Evolutionary conservation across 1,140 invertebrate genomes (phyloP), one percentile per base, ranked within the genome.

Genomic region (Pseudobourletiella spinata): DNA sequence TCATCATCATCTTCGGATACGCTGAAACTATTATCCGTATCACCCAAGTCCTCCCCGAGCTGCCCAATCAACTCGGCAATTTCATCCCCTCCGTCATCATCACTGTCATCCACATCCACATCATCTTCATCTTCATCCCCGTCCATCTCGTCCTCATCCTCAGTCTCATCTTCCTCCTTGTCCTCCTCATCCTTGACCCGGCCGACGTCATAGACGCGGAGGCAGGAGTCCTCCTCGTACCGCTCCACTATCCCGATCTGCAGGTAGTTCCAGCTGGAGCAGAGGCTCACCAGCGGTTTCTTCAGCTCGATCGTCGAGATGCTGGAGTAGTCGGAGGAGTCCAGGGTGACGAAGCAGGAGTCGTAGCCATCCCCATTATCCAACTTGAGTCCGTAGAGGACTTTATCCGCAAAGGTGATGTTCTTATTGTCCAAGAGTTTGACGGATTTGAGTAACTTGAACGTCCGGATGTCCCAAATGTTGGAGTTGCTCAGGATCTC

Each of bases 391-490:
- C 79, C 80, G 73, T 80, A 82, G 25, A 83, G 77, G 29, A 83
- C 74, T 61, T 79, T 77, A 15, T 77, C 79, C 11, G 72, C 73
- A 50, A 78, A 70, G 65, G 80, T 84, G 70, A 84, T 84, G 20
- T 71, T 71, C 42, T 83, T 72, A 62, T 77, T 74, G 73, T 97
- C 89, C 26, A 98, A 76, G 0, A 87, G 84, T 16, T 92, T 89
- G 11, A 98, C 92, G 1, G 94, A 98, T 71, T 93, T 85, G 3
- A 98, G 75, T 24, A 99, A 77, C 74, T 95, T 90, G 76, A 93
- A 98, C 15, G 92, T 96, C 62, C 95, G 80, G 6, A 98, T 74
- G 75, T 99, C 95, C 95, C 95, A 99, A 35, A 95, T 86, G 79
- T 91, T 87, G 1, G 86, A 90, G 70, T 90, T 90, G n/a, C 87